Evolutionary conservation across 1,140 invertebrate genomes (phyloP).

Genomic region (Drosophila pseudoobscura): DNA sequence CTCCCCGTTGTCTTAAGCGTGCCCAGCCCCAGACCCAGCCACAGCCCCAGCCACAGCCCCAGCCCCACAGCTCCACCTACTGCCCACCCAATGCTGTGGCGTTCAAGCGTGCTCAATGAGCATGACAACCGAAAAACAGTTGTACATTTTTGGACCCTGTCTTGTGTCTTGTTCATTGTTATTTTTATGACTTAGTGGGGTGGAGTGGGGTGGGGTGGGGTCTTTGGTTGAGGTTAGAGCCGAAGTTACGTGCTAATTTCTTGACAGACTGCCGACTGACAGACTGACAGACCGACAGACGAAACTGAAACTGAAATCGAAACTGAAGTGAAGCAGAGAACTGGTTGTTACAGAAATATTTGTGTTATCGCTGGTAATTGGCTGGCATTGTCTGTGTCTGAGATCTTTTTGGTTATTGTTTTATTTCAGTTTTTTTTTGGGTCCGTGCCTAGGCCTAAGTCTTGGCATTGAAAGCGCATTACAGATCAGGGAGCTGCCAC

Average conservation of each 20-base stretch:
- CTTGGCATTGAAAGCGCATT: slow-evolving; percentile 37
- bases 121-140: slow-evolving; percentile 53
- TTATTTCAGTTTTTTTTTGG: slow-evolving; percentile 16
- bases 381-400: slow-evolving; percentile 39
- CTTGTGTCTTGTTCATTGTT: slow-evolving; percentile 66
- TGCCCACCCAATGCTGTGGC: too few relatives aligned
- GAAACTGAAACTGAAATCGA: slow-evolving; percentile 23
- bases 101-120: slow-evolving; percentile 61
- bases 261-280: slow-evolving; percentile 22
- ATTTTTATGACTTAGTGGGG: slow-evolving; percentile 68
- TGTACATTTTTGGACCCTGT: slow-evolving; percentile 33
- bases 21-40: too few relatives aligned
- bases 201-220: neutral
- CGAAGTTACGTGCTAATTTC: slow-evolving; percentile 53
- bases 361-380: slow-evolving; percentile 56
- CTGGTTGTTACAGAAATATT: slow-evolving; percentile 38
- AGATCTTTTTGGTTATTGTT: slow-evolving; percentile 5
- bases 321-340: slow-evolving; percentile 26
- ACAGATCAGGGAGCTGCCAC: slow-evolving; percentile 26
- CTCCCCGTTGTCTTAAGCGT: slow-evolving; percentile 1
- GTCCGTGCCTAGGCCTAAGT: slow-evolving; percentile 11
- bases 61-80: neutral
- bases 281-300: slow-evolving; percentile 10
- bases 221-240: slow-evolving; percentile 6
- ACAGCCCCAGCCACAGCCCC: too few relatives aligned